Percentiles rank a stretch among this genome's conserved stretches.
These are phyloP conservation scores for Neoscelio sp. DNA, from an alignment of 2,888 invertebrate species.

Conservation along the genomic window DNA sequence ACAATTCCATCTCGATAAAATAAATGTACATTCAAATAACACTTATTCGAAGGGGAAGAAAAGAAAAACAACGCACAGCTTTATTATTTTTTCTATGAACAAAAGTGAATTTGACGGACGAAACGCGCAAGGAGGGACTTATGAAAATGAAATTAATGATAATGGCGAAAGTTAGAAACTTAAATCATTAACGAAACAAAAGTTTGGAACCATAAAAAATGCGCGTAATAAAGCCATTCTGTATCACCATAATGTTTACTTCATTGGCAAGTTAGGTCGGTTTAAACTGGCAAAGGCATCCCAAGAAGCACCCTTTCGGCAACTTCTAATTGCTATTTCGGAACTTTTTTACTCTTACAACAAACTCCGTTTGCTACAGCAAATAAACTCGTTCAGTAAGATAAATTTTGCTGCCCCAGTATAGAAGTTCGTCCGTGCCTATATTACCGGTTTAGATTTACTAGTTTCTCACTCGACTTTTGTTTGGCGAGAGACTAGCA, in stretches of 20 bases:
- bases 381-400: constrained; percentile 52
- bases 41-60: too few species aligned
- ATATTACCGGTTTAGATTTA: constrained; percentile 55
- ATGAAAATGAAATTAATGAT: not conserved
- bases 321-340: constrained; percentile 60
- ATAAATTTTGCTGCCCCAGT: constrained; percentile 42
- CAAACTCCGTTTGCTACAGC: constrained; percentile 33
- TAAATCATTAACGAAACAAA: not conserved
- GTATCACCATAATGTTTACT: constrained; percentile 21
- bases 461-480: constrained; percentile 25
- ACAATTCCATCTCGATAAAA: too few species aligned
- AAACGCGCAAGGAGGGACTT: too few species aligned
- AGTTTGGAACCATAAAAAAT: constrained; percentile 13
- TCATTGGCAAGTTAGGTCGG: constrained; percentile 6
- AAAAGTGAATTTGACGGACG: too few species aligned
- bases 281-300: not conserved
- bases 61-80: too few species aligned
- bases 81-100: too few species aligned
- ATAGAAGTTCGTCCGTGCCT: constrained; percentile 38
- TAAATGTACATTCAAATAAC: too few species aligned
- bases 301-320: constrained; percentile 22
- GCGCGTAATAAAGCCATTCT: not conserved
- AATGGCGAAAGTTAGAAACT: not conserved
- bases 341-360: constrained; percentile 41
- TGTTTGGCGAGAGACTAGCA: constrained; percentile 21